Base-by-base conservation (phyloP, 2,797 vertebrate species). In the Intellagama lesueurii region DNA sequence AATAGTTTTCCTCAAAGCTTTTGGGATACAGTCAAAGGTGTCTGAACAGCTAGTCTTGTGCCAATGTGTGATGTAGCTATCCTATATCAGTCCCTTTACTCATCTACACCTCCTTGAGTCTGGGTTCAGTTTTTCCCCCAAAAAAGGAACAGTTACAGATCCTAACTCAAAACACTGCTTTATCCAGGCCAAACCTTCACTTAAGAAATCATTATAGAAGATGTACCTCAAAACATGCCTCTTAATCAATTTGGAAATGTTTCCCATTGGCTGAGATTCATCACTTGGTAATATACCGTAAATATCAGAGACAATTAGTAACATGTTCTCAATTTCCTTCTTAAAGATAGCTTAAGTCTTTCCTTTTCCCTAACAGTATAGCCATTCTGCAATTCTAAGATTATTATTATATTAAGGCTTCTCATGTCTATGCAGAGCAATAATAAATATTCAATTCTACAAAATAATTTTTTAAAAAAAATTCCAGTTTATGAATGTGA, bases 141-240 rank as follows among this genome's bases (percentile, higher is more conserved):
- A 81, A 86, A 91, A 91, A 92, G 47, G 89, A 89, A 86, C 9
- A 87, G 87, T 56, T 90, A 66, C 87, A 81, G 49, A 90, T 30
- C 16, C 9, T 17, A 84, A 93, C 86, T 86, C 56, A 94, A 93
- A 87, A 91, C 83, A 1, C 22, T 84, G 56, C 60, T 44, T 66
- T 44, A 90, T 60, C 35, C 76, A 90, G 82, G 52, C 30, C 44
- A 87, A 78, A 88, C 68, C 14, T 68, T 83, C 52, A 86, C 8
- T 78, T 84, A 88, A 28, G 85, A 91, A 93, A 91, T 16, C 85
- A 28, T 81, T 89, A 91, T 32, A 47, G 1, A 66, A 85, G n/a
- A 85, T 81, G 49, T 17, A 76, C 84, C 0, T 87, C 44, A 91
- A 93, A 90, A 5, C 35, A 79, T 92, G 56, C 89, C 90, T 85